Base-by-base conservation (phyloP, 2,888 invertebrate species). In the Diarsia mendica region DNA sequence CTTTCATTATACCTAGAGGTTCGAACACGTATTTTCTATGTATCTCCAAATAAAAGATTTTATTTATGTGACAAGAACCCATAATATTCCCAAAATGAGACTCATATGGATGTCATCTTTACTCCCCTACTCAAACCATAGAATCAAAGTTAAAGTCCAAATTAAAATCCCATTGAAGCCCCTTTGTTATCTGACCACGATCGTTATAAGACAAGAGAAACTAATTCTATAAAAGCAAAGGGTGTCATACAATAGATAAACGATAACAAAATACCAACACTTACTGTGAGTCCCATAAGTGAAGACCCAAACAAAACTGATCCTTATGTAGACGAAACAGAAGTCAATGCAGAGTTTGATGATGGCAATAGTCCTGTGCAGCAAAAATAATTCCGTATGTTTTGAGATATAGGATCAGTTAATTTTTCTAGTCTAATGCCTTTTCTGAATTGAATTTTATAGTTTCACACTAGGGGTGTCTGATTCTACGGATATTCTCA, bases 361-460 rank as follows among this genome's bases (percentile, higher is more conserved):
- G 64, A 79, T 46, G n/a, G 44, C 82, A 82, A 70, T 10, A 67
- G 55, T 75, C 60, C 60, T 77, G 77, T 85, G 84, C 86, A 82
- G 65, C 85, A 89, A 92, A 92, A 90, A 90, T 90, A 90, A 91
- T 89, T 90, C 84, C 88, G 88, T 91, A 90, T 90, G 89, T 89
- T 90, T 91, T 88, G 87, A 91, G 93, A 94, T 93, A 93, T 92
- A 92, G 93, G 92, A 95, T 95, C 93, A 92, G 94, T 94, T 93
- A 93, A 94, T 95, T 94, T 95, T 96, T 94, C 93, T 94, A 92
- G 92, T 91, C 94, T 94, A 90, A 93, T 94, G 94, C 96, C 94
- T 95, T 88, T 85, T 86, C 86, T 95, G 92, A 94, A 95, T 95
- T 81, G 89, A 85, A 82, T 81, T 88, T 84, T 90, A 90, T 90